These are phyloP conservation scores for Cantharis rufa DNA, from an alignment of 2,888 invertebrate genomes.

Conservation along the genomic window DNA sequence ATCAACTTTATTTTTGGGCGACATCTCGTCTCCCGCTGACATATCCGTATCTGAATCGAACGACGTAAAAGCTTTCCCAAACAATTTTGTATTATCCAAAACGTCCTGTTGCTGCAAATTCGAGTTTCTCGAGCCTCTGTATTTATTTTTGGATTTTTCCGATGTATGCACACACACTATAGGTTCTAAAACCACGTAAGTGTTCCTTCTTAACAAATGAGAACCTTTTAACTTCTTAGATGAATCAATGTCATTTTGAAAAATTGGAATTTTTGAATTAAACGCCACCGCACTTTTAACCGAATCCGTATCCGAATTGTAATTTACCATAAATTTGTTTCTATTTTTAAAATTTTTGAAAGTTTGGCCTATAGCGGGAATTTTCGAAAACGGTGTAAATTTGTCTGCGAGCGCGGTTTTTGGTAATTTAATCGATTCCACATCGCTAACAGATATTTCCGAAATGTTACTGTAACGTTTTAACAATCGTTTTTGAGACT, in stretches of 20 bases:
- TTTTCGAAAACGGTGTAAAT: slow-evolving; percentile 22
- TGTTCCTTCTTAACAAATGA: slow-evolving; percentile 19
- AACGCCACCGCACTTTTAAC: not conserved
- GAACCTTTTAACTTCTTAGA: not conserved
- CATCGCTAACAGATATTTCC: slow-evolving; percentile 8
- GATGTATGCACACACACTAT: not conserved
- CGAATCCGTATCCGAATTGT: slow-evolving; percentile 19
- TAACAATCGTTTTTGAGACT: slow-evolving; percentile 1
- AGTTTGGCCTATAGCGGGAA: slow-evolving; percentile 23
- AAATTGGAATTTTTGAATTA: slow-evolving; percentile 23
- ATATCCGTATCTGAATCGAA: slow-evolving; percentile 13
- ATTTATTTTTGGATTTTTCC: not conserved
- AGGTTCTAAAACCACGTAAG: slow-evolving; percentile 21
- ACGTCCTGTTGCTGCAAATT: not conserved
- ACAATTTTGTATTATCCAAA: not conserved
- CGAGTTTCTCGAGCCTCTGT: not conserved
- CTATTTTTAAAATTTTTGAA: slow-evolving; percentile 6
- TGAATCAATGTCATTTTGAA: not conserved
- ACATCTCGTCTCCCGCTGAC: slow-evolving; percentile 6
- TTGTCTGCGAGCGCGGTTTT: not conserved
- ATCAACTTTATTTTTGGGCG: not conserved
- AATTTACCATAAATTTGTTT: slow-evolving; percentile 9
- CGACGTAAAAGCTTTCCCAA: not conserved
- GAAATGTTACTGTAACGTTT: slow-evolving; percentile 7
- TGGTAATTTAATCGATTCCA: not conserved